Base-by-base conservation (phyloP, 2,797 vertebrate genomes). In the Pseudocheirus occidentalis region DNA sequence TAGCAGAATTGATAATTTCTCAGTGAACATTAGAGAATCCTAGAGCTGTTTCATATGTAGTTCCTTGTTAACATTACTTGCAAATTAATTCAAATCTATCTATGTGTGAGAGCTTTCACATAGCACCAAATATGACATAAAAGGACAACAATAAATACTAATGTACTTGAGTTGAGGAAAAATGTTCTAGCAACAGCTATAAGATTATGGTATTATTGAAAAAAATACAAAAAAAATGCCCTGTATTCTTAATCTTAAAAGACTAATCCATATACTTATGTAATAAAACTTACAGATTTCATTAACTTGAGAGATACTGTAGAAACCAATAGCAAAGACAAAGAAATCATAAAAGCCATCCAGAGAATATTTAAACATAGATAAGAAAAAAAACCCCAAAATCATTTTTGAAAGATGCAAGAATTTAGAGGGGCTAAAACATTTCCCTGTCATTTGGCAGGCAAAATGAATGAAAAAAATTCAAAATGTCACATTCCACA, bases 41-140 rank as follows among this genome's bases (percentile, higher is more conserved):
- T 57, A 55, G 16, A 57, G 27, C 46, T 92, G 52, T 94, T 81
- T 62, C 95, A n/a, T 92, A 91, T 96, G 93, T 57, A 95, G 94
- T 97, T 94, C 93, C 92, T 98, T 28, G 0, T 98, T 97, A 97
- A 96, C 91, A 96, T 91, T 92, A 91, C 90, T 94, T 96, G 95
- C 94, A 90, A 97, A 97, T 96, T 98, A 97, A 97, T 97, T 97
- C 97, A 95, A 97, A 94, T 97, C 95, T 93, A 95, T 97, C 96
- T 96, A 96, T 94, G 96, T 97, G 95, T 95, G 92, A 97, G 93
- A 97, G 96, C 34, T 92, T 91, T 91, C 73, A 57, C 18, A 21
- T 91, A 59, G 46, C 57, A 54, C 92, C 92, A 97, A 92, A 97
- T 94, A 87, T 97, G 92, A 92, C 90, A 95, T 87, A 31, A 95